Evolutionary conservation across 1,140 invertebrate genomes (phyloP), one percentile per base, ranked within the genome.

Genomic region (Drosophila nigrodunni): DNA sequence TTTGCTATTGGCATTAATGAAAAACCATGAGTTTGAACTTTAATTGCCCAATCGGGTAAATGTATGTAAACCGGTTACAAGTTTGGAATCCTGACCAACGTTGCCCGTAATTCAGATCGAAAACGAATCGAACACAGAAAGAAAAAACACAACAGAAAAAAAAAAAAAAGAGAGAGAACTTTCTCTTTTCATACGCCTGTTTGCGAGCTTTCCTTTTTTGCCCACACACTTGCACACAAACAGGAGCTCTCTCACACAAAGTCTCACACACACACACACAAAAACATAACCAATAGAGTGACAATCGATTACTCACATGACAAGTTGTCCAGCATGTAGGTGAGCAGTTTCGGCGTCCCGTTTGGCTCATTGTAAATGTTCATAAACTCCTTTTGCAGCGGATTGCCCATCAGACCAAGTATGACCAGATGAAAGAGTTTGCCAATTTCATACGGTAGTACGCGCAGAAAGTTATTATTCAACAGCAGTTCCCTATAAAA

Each of bases 401-500:
- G 98, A 95, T 99, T 99, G 10, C 98, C 97, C 89, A 97, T 96
- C 78, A 99, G 94, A 78, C 97, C 97, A 86, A 97, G 93, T 90
- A 97, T 94, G 93, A 98, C 96, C 77, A 99, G 94, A 93, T 99
- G 98, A 93, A 99, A 99, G 74, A 99, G 95, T 93, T 98, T 99
- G 76, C 99, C 99, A 82, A 99, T 94, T 93, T 99, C 98, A 93
- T 97, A 99, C 2, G 99, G 99, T 85, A 99, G 94, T 75, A 96
- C 95, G 55, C 98, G 95, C 74, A 99, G 94, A 91, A 96, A 96
- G 94, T 99, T 99, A 93, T 99, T 96, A 93, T 97, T 97, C 60
- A 99, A 94, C 82, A 98, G 95, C 77, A 99, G 94, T 94, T 99
- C 98, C 93, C 97, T 97, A 93, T 18, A 95, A 95, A 65, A 30